Conservation (phyloP, 2,888 invertebrate genomes). For the Acleris sparsana region DNA sequence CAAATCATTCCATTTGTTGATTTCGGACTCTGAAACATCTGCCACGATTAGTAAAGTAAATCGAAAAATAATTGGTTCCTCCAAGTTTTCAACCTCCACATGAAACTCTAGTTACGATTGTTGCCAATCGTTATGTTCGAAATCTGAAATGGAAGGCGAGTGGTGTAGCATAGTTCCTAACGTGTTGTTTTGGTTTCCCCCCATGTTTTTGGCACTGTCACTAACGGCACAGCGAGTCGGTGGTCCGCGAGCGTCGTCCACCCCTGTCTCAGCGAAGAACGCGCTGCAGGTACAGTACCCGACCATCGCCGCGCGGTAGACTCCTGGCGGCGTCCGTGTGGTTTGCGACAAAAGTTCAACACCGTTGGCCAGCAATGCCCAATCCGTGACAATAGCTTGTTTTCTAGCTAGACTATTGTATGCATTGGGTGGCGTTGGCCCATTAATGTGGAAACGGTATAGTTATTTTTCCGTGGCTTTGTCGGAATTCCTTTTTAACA, state of each 20-base stretch:
- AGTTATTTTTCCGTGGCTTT: too few species aligned
- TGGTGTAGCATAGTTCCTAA: slow-evolving; percentile 68
- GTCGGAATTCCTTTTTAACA: too few species aligned
- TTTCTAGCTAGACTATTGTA: background rate
- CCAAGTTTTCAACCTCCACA: background rate
- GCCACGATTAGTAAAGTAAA: background rate
- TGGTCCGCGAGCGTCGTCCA: slow-evolving; percentile 81
- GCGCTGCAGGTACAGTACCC: slow-evolving; percentile 86
- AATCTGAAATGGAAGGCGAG: slow-evolving; percentile 38
- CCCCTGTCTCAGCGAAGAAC: slow-evolving; percentile 85
- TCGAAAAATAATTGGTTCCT: too few species aligned
- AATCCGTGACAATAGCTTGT: background rate
- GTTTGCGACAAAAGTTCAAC: slow-evolving; percentile 47
- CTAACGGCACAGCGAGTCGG: slow-evolving; percentile 76
- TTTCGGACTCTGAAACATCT: slow-evolving; percentile 1
- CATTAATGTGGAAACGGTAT: too few species aligned
- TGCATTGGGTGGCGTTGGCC: too few species aligned
- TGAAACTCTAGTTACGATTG: background rate
- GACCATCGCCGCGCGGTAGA: slow-evolving; percentile 78
- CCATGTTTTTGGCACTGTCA: slow-evolving; percentile 79
- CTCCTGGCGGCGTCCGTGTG: slow-evolving; percentile 48
- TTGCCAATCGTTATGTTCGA: slow-evolving; percentile 1
- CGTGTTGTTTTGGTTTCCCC: slow-evolving; percentile 72
- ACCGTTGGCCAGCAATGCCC: too few species aligned
- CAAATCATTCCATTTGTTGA: slow-evolving; percentile 12